Evolutionary conservation across 2,888 invertebrate genomes (phyloP).

Genomic region (Lasioglossum malachurum): DNA sequence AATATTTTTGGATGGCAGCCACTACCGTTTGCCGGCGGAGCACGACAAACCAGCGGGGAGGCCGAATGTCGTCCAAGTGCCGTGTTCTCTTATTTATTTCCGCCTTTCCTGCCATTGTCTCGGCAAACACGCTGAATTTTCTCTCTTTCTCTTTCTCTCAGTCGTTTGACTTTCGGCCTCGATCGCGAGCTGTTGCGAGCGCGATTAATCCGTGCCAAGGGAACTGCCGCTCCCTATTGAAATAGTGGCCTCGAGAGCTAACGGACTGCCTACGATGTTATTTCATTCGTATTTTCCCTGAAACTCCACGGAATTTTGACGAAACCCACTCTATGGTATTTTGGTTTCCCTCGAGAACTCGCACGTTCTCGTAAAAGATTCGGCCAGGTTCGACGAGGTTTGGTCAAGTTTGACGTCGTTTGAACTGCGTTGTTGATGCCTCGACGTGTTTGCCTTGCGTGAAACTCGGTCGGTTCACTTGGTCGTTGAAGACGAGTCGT

Average conservation of each 20-base stretch:
- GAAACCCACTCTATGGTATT: not conserved
- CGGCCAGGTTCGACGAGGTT: not conserved
- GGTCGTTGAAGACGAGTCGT: not conserved
- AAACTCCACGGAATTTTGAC: not conserved
- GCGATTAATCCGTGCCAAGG: slow-evolving; percentile 63
- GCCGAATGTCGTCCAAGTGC: slow-evolving; percentile 58
- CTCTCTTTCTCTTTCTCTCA: not conserved
- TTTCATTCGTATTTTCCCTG: not conserved
- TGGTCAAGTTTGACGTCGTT: not conserved
- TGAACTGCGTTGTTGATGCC: not conserved
- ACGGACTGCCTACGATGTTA: not conserved
- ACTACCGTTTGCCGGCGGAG: slow-evolving; percentile 48
- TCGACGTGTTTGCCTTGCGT: not conserved
- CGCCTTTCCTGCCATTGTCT: slow-evolving; percentile 44
- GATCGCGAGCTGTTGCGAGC: slow-evolving; percentile 23
- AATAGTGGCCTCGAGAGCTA: not conserved
- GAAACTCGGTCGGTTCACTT: not conserved
- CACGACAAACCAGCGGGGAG: slow-evolving; percentile 41
- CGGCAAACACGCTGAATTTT: slow-evolving; percentile 38
- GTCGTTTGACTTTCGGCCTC: slow-evolving; percentile 8
- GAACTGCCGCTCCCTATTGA: slow-evolving; percentile 7
- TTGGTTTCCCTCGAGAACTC: not conserved
- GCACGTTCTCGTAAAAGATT: not conserved
- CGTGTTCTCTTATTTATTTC: slow-evolving; percentile 67
- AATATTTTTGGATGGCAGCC: slow-evolving; percentile 75